Evolutionary conservation across 2,797 vertebrate genomes (phyloP).

Genomic region (Sebastes hubbsi): DNA sequence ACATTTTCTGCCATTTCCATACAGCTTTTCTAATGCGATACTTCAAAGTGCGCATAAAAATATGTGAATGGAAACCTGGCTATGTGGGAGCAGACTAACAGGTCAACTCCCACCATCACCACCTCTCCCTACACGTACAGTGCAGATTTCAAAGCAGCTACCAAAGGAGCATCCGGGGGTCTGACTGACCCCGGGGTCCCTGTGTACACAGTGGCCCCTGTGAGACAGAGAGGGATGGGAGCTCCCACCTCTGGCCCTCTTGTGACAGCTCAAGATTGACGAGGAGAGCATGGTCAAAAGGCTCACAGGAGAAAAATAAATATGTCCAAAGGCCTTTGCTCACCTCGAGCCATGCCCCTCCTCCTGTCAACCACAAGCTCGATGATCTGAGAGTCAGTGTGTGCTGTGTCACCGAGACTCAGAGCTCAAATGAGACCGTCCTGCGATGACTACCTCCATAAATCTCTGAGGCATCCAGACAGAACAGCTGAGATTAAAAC

Average conservation of each 20-base stretch:
- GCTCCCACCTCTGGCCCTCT: constrained; percentile 71
- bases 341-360: constrained; percentile 40
- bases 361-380: constrained; percentile 25
- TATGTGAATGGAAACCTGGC: background rate
- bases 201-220: constrained; percentile 57
- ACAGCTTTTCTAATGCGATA: too few species aligned
- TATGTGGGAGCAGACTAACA: constrained; percentile 30
- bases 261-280: constrained; percentile 78
- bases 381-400: constrained; percentile 40
- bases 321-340: constrained; percentile 62
- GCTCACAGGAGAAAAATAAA: constrained; percentile 79
- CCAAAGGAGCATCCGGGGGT: constrained; percentile 65
- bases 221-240: constrained; percentile 61
- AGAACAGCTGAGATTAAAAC: constrained; percentile 41
- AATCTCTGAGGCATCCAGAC: constrained; percentile 43
- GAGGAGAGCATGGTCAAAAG: constrained; percentile 73
- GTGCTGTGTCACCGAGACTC: constrained; percentile 54
- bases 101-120: constrained; percentile 29
- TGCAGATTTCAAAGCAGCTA: constrained; percentile 73
- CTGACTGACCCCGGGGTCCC: constrained; percentile 70
- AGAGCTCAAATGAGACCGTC: constrained; percentile 31
- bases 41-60: too few species aligned
- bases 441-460: constrained; percentile 36
- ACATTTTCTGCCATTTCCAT: too few species aligned
- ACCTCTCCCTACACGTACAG: constrained; percentile 54